These are phyloP conservation scores for Chlorospingus semifuscus DNA, from an alignment of 2,797 vertebrate genomes.

Conservation along the genomic window DNA sequence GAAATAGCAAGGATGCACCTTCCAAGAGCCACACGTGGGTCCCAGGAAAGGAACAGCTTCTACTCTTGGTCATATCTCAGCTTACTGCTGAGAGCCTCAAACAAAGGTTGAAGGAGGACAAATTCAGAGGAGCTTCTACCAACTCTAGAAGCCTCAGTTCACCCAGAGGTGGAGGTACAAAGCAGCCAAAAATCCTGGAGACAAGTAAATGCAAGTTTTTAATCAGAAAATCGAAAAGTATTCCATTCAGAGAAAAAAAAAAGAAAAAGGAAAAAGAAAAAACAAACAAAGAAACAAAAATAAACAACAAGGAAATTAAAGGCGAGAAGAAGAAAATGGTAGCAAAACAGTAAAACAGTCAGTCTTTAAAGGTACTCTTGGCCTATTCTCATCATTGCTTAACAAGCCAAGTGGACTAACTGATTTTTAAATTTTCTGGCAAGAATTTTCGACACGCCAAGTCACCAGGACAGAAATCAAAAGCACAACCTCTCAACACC, in stretches of 20 bases:
- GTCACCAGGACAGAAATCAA: neutral
- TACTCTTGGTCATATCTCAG: neutral
- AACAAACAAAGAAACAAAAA: too few species aligned
- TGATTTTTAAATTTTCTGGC: neutral
- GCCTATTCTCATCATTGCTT: neutral
- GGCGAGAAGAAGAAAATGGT: neutral
- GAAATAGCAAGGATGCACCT: neutral
- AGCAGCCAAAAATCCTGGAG: neutral
- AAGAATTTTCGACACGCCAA: neutral
- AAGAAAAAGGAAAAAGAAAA: rapidly evolving
- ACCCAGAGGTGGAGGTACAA: neutral
- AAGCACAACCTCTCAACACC: neutral
- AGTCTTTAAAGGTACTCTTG: neutral
- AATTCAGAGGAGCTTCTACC: neutral
- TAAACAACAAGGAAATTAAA: neutral
- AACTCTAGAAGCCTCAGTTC: neutral
- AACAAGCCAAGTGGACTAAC: neutral
- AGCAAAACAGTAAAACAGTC: neutral
- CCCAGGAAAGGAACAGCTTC: neutral
- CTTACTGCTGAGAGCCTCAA: neutral
- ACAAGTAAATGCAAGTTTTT: neutral
- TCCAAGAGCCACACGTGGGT: neutral
- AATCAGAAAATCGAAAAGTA: neutral
- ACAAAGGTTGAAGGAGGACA: neutral
- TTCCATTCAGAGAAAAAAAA: rapidly evolving